Evolutionary conservation across 2,888 invertebrate species (phyloP).

Genomic region (Lottia scabra): DNA sequence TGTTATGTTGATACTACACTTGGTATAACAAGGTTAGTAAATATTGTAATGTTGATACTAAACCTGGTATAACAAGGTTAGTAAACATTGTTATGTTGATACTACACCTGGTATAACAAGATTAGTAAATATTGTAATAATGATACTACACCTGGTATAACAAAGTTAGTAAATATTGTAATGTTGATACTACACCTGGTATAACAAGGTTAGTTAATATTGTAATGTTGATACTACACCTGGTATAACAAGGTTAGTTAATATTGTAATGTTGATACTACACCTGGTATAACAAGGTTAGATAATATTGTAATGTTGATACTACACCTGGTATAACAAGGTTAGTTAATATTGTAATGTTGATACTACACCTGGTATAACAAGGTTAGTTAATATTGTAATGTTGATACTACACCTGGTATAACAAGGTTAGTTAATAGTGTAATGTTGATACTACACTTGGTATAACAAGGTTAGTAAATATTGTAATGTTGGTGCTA

Average conservation of each 20-base stretch:
- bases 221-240: not conserved
- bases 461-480: conserved; percentile 84
- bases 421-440: conserved; percentile 74
- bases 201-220: conserved; percentile 79
- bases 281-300: no score
- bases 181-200: conserved; percentile 94
- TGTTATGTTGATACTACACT: no score
- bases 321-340: conserved; percentile 94
- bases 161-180: conserved; percentile 81
- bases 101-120: no score
- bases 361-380: no score
- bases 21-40: conserved; percentile 70
- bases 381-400: no score
- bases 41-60: conserved; percentile 94
- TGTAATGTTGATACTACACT: conserved; percentile 96
- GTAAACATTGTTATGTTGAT: not conserved
- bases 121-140: no score
- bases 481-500: not conserved
- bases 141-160: no score
- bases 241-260: no score
- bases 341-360: conserved; percentile 66
- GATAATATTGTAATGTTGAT: conserved; percentile 97
- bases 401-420: no score
- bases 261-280: no score
- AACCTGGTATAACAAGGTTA: conserved; percentile 91